Evolutionary conservation across 2,888 invertebrate species (phyloP), one percentile per base, ranked within the genome.

Genomic region (Ennomos quercinarius): DNA sequence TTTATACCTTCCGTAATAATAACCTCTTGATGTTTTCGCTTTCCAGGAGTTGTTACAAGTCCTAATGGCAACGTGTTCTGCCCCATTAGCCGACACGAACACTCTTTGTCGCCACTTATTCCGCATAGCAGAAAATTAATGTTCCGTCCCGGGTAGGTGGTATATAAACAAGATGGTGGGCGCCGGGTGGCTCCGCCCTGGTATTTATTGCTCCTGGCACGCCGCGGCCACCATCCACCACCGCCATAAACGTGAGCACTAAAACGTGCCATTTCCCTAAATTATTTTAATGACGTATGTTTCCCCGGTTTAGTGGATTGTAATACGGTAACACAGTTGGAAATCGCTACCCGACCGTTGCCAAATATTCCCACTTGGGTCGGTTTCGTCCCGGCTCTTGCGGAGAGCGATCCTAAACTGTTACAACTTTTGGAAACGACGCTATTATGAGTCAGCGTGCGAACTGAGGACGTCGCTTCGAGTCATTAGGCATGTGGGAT

Each of bases 231-330:
- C 70, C 74, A 78, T 80, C 80, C 74, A 80, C 79, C 79, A 73
- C 76, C 74, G 78, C 81, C 83, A 85, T 88, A 85, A 88, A 89
- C 77, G 83, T 80, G 77, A 79, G 77, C 81, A 84, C 81, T 85
- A 82, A 86, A 89, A 86, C 82, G 83, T 86, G 83, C 83, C 78
- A 82, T 87, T 89, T 85, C 78, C 83, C 82, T 81, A 86, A 86
- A 88, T 88, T 86, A 87, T 86, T 87, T 87, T 83, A 85, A 87
- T 86, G 86, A 86, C 80, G 83, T 84, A 86, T 83, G 80, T 77
- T 83, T 79, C 68, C 74, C 74, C 71, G 71, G 73, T 83, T 84
- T 81, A 82, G 77, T 80, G 74, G 79, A 81, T 79, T 83, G 82
- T 85, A 83, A 85, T 84, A 84, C 78, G 77, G 79, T 81, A 80